phyloP scores from a whole-genome alignment of 2,113 vertebrate genomes.

The Platichthys stellatus region DNA sequence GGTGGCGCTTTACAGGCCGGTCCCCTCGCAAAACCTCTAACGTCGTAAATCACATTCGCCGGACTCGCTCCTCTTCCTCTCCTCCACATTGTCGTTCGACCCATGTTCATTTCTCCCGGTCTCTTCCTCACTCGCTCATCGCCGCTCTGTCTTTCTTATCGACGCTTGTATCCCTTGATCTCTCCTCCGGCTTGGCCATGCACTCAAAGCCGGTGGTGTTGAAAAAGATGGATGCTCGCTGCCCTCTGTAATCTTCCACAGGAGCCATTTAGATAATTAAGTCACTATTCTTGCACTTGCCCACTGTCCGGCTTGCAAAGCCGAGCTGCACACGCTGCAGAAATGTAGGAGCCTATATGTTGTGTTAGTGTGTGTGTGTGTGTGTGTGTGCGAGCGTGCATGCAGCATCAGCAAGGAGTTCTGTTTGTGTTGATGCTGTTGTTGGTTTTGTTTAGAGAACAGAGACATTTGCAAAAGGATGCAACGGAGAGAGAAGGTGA shows the following conservation, averaged over 20 bases:
- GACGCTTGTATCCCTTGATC: slow-evolving; percentile 68
- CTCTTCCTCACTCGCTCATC: slow-evolving; percentile 41
- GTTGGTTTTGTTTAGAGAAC: slow-evolving; percentile 66
- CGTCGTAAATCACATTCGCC: slow-evolving; percentile 28
- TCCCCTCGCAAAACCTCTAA: slow-evolving; percentile 7
- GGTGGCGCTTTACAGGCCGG: slow-evolving; percentile 20
- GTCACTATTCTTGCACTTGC: slow-evolving; percentile 68
- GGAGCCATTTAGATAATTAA: slow-evolving; percentile 79
- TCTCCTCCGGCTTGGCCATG: slow-evolving; percentile 51
- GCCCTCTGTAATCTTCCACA: slow-evolving; percentile 68
- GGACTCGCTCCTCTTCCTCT: slow-evolving; percentile 26
- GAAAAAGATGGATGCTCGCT: slow-evolving; percentile 73
- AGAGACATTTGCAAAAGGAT: slow-evolving; percentile 57
- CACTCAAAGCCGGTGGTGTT: slow-evolving; percentile 51
- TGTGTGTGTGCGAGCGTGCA: not conserved
- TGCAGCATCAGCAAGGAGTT: slow-evolving; percentile 37
- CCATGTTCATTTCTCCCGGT: slow-evolving; percentile 37
- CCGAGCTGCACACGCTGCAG: slow-evolving; percentile 11
- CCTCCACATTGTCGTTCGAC: slow-evolving; percentile 35
- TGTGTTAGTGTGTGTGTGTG: not conserved
- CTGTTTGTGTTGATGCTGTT: slow-evolving; percentile 66
- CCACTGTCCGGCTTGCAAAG: slow-evolving; percentile 26
- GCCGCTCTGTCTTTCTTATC: slow-evolving; percentile 51
- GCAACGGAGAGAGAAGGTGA: slow-evolving; percentile 54
- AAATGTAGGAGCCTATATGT: slow-evolving; percentile 6